Percentiles rank a stretch among this genome's conserved stretches.
These are phyloP conservation scores for Acipenser oxyrinchus DNA, from an alignment of 2,797 vertebrate genomes.

Conservation along the genomic window DNA sequence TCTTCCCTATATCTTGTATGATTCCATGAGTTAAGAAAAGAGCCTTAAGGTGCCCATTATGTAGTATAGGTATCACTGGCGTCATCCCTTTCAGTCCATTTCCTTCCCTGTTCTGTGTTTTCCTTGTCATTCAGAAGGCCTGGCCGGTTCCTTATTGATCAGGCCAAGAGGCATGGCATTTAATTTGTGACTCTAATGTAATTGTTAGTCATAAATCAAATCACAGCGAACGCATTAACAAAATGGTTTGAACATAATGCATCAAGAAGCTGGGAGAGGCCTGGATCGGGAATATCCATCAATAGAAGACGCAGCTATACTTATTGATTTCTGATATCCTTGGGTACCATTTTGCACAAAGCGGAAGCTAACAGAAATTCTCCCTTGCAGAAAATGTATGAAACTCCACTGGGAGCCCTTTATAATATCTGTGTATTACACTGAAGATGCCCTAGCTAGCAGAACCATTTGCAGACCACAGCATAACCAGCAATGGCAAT, in stretches of 20 bases:
- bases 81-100: too few species aligned
- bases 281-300: background rate
- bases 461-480: too few species aligned
- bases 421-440: too few species aligned
- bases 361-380: background rate
- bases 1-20: too few species aligned
- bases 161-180: background rate
- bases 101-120: too few species aligned
- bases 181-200: background rate
- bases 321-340: background rate
- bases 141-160: background rate
- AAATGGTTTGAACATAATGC: background rate
- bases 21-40: too few species aligned
- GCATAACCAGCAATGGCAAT: too few species aligned
- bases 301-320: background rate
- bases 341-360: background rate
- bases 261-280: background rate
- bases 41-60: too few species aligned
- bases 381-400: too few species aligned
- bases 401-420: too few species aligned
- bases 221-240: background rate
- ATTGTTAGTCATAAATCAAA: conserved; percentile 4
- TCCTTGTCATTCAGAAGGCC: background rate
- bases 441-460: too few species aligned
- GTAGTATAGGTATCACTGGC: too few species aligned